Percentiles rank a stretch among this genome's conserved stretches.
Evolutionary conservation across 1,140 invertebrate genomes (phyloP).

Genomic region (Drosophila sucinea): DNA sequence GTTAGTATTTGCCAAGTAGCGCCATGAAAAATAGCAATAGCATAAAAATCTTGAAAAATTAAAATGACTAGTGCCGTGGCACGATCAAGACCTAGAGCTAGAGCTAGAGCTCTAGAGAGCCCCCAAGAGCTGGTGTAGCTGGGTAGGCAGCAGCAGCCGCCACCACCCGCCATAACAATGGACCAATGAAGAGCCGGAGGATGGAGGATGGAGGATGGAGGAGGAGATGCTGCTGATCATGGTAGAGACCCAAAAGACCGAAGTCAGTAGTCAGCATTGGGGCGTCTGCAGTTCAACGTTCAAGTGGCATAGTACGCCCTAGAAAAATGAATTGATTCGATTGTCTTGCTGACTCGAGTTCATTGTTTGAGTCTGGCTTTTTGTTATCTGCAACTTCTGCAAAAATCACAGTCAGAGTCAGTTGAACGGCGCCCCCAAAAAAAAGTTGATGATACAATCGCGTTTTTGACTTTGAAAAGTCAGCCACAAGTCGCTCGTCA

Average conservation of each 20-base stretch:
- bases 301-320: constrained; percentile 82
- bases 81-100: constrained; percentile 73
- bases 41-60: constrained; percentile 69
- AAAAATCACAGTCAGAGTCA: constrained; percentile 61
- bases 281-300: constrained; percentile 83
- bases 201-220: constrained; percentile 16
- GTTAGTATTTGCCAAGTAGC: constrained; percentile 39
- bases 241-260: constrained; percentile 29
- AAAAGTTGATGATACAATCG: constrained; percentile 74
- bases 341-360: constrained; percentile 61
- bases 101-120: constrained; percentile 35
- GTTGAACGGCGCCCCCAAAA: constrained; percentile 51
- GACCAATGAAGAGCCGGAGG: constrained; percentile 7
- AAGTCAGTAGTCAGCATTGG: constrained; percentile 79
- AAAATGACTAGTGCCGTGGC: constrained; percentile 76
- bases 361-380: constrained; percentile 40
- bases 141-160: constrained; percentile 19
- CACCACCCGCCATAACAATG: constrained; percentile 56
- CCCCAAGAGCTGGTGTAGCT: constrained; percentile 32
- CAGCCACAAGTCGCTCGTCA: constrained; percentile 44
- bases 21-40: constrained; percentile 45
- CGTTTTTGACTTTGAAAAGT: constrained; percentile 82
- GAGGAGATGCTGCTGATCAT: constrained; percentile 4
- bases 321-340: constrained; percentile 83
- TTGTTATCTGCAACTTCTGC: constrained; percentile 60